Percentiles rank a stretch among this genome's conserved stretches.
Conservation (phyloP, 2,113 vertebrate species). For the Bujurquina vittata region DNA sequence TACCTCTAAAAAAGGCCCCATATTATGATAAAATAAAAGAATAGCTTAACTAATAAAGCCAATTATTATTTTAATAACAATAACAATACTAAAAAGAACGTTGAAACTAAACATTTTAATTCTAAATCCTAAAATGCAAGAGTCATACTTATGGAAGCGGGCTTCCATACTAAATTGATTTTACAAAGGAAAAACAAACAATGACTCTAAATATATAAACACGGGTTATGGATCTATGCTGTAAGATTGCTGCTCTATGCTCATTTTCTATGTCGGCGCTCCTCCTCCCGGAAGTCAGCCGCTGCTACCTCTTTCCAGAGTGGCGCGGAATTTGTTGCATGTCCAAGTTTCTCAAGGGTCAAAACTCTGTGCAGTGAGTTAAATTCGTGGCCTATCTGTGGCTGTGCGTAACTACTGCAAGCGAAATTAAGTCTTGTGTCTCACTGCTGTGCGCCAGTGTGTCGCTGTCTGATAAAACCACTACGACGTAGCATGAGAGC, state of each 20-base stretch:
- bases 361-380: not conserved
- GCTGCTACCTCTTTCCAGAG: constrained; percentile 2
- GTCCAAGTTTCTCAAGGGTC: not conserved
- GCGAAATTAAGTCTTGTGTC: rapidly evolving
- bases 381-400: not conserved
- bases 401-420: rapidly evolving
- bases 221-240: not conserved
- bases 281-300: constrained; percentile 45
- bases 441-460: not conserved
- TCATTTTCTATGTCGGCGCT: not conserved
- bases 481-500: not conserved
- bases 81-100: not conserved
- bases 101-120: not conserved
- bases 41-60: too few relatives aligned
- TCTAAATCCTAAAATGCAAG: too few relatives aligned
- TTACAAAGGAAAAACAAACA: not conserved
- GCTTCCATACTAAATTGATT: not conserved
- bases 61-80: not conserved
- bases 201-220: not conserved
- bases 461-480: not conserved
- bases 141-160: too few relatives aligned
- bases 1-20: too few relatives aligned
- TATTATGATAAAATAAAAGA: too few relatives aligned
- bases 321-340: constrained; percentile 54
- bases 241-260: not conserved